phyloP scores from a whole-genome alignment of 2,113 vertebrate species.

The Coturnix japonica region DNA sequence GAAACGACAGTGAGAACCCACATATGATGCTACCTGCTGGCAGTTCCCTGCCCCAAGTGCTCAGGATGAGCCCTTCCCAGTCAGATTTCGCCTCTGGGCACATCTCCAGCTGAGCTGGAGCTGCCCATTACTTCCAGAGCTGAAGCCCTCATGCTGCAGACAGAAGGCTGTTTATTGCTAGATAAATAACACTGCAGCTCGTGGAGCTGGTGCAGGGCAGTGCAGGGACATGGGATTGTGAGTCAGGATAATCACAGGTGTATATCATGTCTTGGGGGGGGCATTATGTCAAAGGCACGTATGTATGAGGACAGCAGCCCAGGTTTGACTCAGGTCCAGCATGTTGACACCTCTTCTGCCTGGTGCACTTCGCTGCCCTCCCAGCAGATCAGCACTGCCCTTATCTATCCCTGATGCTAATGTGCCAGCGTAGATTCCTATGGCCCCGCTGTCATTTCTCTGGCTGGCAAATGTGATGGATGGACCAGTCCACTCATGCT shows the following conservation, averaged over 20 bases:
- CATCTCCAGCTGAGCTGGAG: neutral
- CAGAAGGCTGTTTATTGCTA: constrained; percentile 17
- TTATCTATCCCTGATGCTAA: neutral
- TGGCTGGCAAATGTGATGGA: neutral
- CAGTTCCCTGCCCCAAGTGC: neutral
- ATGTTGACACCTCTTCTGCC: neutral
- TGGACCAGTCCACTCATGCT: neutral
- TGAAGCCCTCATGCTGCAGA: neutral
- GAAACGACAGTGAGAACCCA: rapidly evolving
- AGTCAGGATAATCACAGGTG: constrained; percentile 39
- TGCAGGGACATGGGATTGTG: neutral
- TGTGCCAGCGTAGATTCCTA: neutral
- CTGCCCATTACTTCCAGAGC: constrained; percentile 17
- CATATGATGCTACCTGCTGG: neutral
- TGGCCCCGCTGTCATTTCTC: neutral
- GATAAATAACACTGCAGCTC: constrained; percentile 1
- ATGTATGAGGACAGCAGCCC: neutral
- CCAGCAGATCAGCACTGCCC: neutral
- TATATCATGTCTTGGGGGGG: neutral
- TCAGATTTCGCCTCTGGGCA: constrained; percentile 5
- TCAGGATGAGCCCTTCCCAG: too few species aligned
- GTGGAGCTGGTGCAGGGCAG: neutral
- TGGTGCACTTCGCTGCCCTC: constrained; percentile 9
- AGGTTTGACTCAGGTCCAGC: neutral
- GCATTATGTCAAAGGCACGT: neutral